Evolutionary conservation across 2,113 vertebrate genomes (phyloP).

Genomic region (Plestiodon gilberti): DNA sequence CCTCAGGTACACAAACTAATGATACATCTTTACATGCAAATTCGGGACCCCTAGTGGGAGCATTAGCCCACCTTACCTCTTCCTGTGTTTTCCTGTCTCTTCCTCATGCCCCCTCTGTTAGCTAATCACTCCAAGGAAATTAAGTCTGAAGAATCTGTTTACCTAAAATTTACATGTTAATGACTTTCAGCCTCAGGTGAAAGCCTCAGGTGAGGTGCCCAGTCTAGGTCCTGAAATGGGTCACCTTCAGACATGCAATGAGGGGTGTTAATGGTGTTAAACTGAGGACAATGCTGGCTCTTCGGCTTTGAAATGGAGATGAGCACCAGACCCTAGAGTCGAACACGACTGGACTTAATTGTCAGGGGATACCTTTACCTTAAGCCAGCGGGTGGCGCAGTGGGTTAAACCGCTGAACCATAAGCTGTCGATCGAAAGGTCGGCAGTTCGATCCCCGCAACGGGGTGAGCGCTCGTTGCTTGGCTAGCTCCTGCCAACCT

Average conservation of each 20-base stretch:
- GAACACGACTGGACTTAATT: too few relatives aligned
- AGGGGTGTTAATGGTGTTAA: too few relatives aligned
- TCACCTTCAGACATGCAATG: neutral
- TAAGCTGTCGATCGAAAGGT: too few relatives aligned
- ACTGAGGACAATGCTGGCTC: too few relatives aligned
- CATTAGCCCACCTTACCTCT: neutral
- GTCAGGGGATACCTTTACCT: too few relatives aligned
- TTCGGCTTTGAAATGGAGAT: too few relatives aligned
- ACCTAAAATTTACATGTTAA: slow-evolving; percentile 4
- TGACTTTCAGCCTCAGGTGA: neutral
- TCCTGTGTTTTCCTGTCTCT: neutral
- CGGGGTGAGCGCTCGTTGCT: too few relatives aligned
- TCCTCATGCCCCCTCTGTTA: neutral
- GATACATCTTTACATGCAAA: neutral
- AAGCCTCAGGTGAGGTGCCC: neutral
- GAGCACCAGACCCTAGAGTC: too few relatives aligned
- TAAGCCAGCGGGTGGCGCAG: too few relatives aligned
- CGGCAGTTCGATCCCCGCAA: too few relatives aligned
- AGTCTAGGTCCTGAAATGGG: neutral
- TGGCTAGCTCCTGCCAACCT: too few relatives aligned
- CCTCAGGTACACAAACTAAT: neutral
- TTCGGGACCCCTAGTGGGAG: neutral
- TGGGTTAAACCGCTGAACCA: too few relatives aligned
- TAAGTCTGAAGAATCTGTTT: neutral
- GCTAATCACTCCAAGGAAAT: slow-evolving; percentile 2